phyloP scores from a whole-genome alignment of 30 jellyfish, hydroid and myxozoan species.

The Euphysa ruthae region DNA sequence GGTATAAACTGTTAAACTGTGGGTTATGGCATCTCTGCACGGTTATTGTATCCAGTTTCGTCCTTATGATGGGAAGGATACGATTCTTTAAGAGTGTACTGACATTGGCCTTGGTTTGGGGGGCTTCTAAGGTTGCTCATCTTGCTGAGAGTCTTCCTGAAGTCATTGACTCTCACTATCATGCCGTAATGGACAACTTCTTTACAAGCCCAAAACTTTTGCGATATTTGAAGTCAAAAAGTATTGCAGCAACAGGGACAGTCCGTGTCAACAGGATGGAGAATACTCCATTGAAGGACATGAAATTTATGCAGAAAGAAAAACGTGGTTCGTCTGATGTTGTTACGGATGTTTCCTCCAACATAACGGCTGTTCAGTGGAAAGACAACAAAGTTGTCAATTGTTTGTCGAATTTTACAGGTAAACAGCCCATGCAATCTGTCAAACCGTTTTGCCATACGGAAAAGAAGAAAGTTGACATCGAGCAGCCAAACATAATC shows the following conservation, averaged over 20 bases:
- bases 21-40: no score
- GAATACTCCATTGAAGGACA: constrained; percentile 11
- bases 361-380: not conserved
- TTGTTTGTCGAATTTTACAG: constrained; percentile 1
- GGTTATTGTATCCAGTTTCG: no score
- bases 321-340: no score
- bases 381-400: constrained; percentile 4
- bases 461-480: no score
- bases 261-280: no score
- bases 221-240: not conserved
- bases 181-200: not conserved
- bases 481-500: no score
- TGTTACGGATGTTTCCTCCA: not conserved
- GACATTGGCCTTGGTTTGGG: no score
- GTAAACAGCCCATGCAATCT: not conserved
- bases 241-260: constrained; percentile 29
- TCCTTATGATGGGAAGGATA: no score
- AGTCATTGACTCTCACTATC: not conserved
- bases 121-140: not conserved
- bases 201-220: not conserved
- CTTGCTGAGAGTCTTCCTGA: not conserved
- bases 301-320: not conserved
- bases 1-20: no score
- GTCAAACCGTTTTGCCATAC: no score
- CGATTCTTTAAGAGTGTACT: no score